Conservation (phyloP, 2,888 invertebrate species). For the Mimas tiliae region DNA sequence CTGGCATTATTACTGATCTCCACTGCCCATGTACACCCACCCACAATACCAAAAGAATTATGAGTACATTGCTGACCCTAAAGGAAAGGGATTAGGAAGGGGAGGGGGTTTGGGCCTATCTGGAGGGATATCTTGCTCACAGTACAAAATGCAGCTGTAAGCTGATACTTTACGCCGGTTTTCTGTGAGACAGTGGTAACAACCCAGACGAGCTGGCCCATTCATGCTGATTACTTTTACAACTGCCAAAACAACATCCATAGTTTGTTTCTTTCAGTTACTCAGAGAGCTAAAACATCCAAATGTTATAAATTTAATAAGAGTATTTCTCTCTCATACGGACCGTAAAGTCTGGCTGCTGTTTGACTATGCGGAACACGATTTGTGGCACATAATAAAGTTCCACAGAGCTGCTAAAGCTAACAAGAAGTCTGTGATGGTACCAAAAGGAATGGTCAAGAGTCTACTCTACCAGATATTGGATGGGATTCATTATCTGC, state of each 20-base stretch:
- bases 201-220: no score
- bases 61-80: no score
- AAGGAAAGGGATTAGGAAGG: no score
- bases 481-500: conserved; percentile 99
- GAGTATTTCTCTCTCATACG: conserved; percentile 98
- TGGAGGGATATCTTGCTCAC: no score
- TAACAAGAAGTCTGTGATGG: conserved; percentile 97
- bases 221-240: no score
- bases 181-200: no score
- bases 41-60: no score
- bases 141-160: no score
- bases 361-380: conserved; percentile 99
- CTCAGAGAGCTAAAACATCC: conserved; percentile 97
- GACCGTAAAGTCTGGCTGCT: conserved; percentile 98
- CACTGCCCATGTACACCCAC: no score
- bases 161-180: no score
- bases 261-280: conserved; percentile 85
- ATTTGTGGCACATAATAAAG: conserved; percentile 99
- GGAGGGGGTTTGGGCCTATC: no score
- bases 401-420: conserved; percentile 99
- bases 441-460: conserved; percentile 99
- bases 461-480: conserved; percentile 98
- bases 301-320: conserved; percentile 97
- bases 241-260: conserved; percentile 15
- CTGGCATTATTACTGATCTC: no score